These are phyloP conservation scores for Rhinella marina DNA, from an alignment of 2,797 vertebrate species.

Conservation along the genomic window DNA sequence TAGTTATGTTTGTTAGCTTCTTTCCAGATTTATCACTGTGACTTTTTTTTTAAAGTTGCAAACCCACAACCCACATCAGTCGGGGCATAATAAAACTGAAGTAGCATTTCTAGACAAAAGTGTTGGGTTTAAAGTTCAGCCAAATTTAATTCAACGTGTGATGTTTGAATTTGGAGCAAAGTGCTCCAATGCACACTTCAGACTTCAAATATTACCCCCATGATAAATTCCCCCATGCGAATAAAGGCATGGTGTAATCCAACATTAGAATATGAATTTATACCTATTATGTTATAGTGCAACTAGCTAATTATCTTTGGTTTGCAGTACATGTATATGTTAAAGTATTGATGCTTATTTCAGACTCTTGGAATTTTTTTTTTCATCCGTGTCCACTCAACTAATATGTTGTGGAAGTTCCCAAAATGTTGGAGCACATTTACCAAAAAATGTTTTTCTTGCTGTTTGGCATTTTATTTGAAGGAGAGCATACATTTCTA, in stretches of 20 bases:
- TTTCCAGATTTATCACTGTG: no score
- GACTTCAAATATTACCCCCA: no score
- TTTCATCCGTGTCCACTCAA: background rate
- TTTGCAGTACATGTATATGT: background rate
- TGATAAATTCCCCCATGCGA: no score
- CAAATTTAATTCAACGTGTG: no score
- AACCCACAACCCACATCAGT: no score
- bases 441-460: conserved; percentile 44
- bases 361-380: background rate
- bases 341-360: background rate
- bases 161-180: no score
- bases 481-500: conserved; percentile 68
- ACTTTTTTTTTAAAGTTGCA: no score
- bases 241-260: background rate
- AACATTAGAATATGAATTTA: background rate
- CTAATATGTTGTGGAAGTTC: background rate
- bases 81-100: no score
- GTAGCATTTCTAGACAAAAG: no score
- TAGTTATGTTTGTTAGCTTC: no score
- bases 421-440: conserved; percentile 4
- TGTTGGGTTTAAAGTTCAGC: no score
- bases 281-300: background rate
- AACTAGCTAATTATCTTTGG: background rate
- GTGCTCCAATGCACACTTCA: no score
- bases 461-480: conserved; percentile 63